A percentile compares a stretch with the other conserved stretches of the same genome.
Conservation (phyloP, 2,113 vertebrate species). For the Eubucco bourcierii region DNA sequence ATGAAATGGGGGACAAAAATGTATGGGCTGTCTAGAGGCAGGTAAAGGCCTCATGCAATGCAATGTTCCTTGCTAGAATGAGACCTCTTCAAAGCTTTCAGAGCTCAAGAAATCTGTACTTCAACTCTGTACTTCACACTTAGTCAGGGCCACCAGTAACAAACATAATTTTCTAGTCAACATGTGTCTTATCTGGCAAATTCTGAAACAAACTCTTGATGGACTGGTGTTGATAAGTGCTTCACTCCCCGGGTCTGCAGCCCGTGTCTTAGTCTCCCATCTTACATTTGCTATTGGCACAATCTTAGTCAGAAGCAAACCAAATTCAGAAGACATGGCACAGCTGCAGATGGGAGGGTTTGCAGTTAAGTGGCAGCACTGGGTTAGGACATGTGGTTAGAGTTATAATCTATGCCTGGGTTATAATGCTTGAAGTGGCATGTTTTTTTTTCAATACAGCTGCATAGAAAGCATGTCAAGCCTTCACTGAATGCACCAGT, state of each 20-base stretch:
- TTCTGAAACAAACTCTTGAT: background rate
- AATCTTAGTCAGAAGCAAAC: background rate
- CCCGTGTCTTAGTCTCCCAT: accelerated
- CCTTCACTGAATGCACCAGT: background rate
- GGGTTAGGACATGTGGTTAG: conserved; percentile 51
- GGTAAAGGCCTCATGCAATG: background rate
- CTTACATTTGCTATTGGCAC: background rate
- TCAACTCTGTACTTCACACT: background rate
- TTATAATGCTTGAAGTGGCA: conserved; percentile 16
- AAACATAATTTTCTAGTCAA: background rate
- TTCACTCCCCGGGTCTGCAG: background rate
- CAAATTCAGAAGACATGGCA: background rate
- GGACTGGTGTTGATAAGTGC: background rate
- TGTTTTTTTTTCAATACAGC: background rate
- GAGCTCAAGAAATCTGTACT: background rate
- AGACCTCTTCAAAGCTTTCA: background rate
- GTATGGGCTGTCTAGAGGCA: background rate
- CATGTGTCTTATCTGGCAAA: background rate
- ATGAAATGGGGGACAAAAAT: background rate
- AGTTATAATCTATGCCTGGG: background rate
- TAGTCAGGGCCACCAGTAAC: background rate
- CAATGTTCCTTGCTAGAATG: background rate
- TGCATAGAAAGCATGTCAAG: background rate
- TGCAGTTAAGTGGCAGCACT: conserved; percentile 48
- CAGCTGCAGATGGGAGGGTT: conserved; percentile 35